These are phyloP conservation scores for Drosophila sturtevanti DNA, from an alignment of 1,140 invertebrate genomes.

Conservation along the genomic window DNA sequence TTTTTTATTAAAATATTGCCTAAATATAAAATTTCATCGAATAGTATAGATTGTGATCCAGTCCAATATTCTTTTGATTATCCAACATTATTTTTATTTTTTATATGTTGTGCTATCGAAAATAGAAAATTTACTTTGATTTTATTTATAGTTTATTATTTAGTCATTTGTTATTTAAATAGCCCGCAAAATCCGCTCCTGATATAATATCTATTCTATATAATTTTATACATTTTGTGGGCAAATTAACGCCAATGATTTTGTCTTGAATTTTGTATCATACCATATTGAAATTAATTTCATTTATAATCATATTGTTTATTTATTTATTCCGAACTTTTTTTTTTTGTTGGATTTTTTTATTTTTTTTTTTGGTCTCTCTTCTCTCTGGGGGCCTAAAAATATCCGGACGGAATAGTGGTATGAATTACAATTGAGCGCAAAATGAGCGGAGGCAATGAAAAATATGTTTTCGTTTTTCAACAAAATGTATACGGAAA, in stretches of 20 bases:
- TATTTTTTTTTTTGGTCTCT: constrained; percentile 26
- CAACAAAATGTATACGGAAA: constrained; percentile 2
- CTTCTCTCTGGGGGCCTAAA: constrained; percentile 51
- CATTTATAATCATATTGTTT: constrained; percentile 76
- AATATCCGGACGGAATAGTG: constrained; percentile 54
- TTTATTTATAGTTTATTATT: no score
- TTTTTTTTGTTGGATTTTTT: constrained; percentile 17
- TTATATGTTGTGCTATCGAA: no score
- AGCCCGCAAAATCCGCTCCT: neutral
- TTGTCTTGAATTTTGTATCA: constrained; percentile 13
- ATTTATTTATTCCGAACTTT: constrained; percentile 47
- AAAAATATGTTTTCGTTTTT: constrained; percentile 23
- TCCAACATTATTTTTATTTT: no score
- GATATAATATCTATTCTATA: constrained; percentile 5
- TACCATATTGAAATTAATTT: constrained; percentile 61
- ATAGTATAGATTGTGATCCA: no score
- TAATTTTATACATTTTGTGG: constrained; percentile 31
- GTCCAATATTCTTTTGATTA: no score
- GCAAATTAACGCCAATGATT: constrained; percentile 57
- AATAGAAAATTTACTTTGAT: no score
- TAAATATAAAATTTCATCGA: no score
- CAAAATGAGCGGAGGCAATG: constrained; percentile 52
- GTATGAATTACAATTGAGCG: constrained; percentile 77
- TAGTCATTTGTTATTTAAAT: neutral
- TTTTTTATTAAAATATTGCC: no score